Percentiles rank a stretch among this genome's conserved stretches.
Evolutionary conservation across 1,140 invertebrate genomes (phyloP).

Genomic region (Parapsyche elsis): DNA sequence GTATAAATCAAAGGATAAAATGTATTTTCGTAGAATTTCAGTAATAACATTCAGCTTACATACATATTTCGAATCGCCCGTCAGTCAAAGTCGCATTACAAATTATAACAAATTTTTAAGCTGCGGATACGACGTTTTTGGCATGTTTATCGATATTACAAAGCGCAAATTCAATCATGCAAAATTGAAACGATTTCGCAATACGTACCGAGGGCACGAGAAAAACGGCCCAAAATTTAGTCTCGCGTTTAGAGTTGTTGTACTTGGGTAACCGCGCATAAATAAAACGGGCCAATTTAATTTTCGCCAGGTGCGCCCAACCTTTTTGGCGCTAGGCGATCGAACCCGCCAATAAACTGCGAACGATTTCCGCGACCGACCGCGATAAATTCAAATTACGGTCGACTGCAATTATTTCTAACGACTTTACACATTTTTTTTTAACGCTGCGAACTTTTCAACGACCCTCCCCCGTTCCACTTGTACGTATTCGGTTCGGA

Average conservation of each 20-base stretch:
- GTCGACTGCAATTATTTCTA: conserved; percentile 54
- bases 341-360: conserved; percentile 14
- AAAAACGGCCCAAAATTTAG: background rate
- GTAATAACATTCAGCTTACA: too few species aligned
- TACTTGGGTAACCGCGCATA: background rate
- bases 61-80: too few species aligned
- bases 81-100: background rate
- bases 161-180: background rate
- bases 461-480: background rate
- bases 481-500: too few species aligned
- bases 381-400: conserved; percentile 52
- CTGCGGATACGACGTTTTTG: too few species aligned
- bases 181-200: background rate
- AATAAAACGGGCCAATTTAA: conserved; percentile 21
- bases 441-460: conserved; percentile 28
- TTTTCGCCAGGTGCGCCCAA: conserved; percentile 30
- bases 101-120: background rate
- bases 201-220: background rate
- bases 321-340: conserved; percentile 3
- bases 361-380: conserved; percentile 27
- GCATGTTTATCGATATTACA: background rate
- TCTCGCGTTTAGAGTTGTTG: background rate
- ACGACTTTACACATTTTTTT: conserved; percentile 35
- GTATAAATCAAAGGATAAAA: too few species aligned
- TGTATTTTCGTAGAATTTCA: too few species aligned